Evolutionary conservation across 2,113 vertebrate species (phyloP).

Genomic region (Phasianus colchicus): DNA sequence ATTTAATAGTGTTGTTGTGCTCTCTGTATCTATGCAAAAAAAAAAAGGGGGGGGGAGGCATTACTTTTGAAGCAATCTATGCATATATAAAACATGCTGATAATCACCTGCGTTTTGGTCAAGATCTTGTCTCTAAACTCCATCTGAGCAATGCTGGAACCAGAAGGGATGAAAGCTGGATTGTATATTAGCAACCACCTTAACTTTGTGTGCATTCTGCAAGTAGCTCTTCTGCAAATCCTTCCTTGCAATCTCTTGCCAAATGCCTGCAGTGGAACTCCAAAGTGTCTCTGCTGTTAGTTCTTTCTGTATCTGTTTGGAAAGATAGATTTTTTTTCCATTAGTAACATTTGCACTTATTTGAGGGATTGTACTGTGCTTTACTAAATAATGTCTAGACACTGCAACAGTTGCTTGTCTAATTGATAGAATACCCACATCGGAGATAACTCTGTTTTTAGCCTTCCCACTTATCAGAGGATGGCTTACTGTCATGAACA

Average conservation of each 20-base stretch:
- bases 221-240: background rate
- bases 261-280: background rate
- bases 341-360: background rate
- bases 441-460: background rate
- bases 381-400: background rate
- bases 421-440: background rate
- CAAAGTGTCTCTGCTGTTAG: background rate
- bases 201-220: background rate
- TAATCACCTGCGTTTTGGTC: background rate
- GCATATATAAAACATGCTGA: background rate
- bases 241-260: background rate
- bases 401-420: background rate
- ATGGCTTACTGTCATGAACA: background rate
- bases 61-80: no score
- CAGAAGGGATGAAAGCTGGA: background rate
- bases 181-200: background rate
- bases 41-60: no score
- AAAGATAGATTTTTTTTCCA: background rate
- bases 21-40: no score
- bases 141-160: background rate
- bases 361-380: background rate
- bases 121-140: background rate
- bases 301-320: background rate
- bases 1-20: no score
- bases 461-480: background rate